Percentiles rank a stretch among this genome's conserved stretches.
Evolutionary conservation across 1,140 invertebrate species (phyloP).

Genomic region (Listronotus oregonensis): DNA sequence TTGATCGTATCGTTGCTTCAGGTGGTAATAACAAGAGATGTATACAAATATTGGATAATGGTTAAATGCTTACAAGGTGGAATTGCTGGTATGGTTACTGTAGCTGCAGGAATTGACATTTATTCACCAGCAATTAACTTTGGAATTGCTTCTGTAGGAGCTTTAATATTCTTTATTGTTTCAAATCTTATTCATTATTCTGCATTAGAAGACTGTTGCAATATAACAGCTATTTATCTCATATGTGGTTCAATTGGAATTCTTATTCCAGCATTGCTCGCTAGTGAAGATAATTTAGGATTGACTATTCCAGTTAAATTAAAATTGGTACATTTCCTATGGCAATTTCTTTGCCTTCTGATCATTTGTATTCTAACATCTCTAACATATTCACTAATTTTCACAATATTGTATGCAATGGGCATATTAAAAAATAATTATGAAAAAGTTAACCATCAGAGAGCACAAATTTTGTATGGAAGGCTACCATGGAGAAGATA

Average conservation of each 20-base stretch:
- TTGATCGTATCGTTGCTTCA: conserved; percentile 34
- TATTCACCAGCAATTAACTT: conserved; percentile 34
- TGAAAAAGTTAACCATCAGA: conserved; percentile 35
- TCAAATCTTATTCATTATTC: conserved; percentile 36
- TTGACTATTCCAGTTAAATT: conserved; percentile 2
- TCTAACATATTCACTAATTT: conserved; percentile 23
- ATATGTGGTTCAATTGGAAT: conserved; percentile 34
- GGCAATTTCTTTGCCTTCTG: conserved; percentile 37
- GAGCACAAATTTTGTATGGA: conserved; percentile 31
- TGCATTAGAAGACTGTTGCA: conserved; percentile 45
- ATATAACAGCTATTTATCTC: conserved; percentile 43
- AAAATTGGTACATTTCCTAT: conserved; percentile 23
- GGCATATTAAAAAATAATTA: conserved; percentile 27
- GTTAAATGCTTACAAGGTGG: conserved; percentile 43
- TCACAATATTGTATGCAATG: conserved; percentile 19
- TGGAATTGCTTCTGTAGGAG: conserved; percentile 30
- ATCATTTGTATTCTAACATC: conserved; percentile 20
- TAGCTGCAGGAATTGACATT: conserved; percentile 39
- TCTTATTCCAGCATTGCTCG: conserved; percentile 26
- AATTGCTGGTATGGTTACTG: conserved; percentile 39
- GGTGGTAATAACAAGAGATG: conserved; percentile 34
- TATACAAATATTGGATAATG: conserved; percentile 43
- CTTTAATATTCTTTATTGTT: conserved; percentile 34
- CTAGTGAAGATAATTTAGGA: conserved; percentile 26
- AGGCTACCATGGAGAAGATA: conserved; percentile 27